Percentiles rank a stretch among this genome's conserved stretches.
Evolutionary conservation across 2,113 vertebrate species (phyloP).

Genomic region (Marcusenius ussheri): DNA sequence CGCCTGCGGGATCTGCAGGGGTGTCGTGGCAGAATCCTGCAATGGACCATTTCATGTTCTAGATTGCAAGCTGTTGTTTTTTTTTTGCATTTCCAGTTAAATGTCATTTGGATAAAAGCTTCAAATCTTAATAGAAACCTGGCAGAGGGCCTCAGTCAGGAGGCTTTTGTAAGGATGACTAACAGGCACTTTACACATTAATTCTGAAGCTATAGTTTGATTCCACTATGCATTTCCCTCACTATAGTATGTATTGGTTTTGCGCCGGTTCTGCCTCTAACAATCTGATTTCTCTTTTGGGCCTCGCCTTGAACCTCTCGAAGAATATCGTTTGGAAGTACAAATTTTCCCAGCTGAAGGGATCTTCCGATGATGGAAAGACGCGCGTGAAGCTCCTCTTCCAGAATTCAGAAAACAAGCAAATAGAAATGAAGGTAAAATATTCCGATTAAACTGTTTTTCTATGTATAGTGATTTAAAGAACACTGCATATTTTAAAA

Average conservation of each 20-base stretch:
- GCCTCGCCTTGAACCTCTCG: slow-evolving; percentile 21
- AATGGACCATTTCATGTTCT: neutral
- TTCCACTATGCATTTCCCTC: neutral
- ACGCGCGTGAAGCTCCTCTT: slow-evolving; percentile 83
- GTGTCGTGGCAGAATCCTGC: neutral
- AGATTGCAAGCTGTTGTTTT: neutral
- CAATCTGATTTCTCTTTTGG: neutral
- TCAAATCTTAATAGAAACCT: neutral
- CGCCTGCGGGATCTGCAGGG: neutral
- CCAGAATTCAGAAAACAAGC: slow-evolving; percentile 79
- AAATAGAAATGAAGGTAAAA: slow-evolving; percentile 73
- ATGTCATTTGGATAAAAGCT: neutral
- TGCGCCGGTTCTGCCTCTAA: neutral
- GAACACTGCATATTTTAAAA: neutral
- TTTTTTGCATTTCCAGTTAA: neutral
- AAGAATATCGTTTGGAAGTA: slow-evolving; percentile 81
- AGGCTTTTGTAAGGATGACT: neutral
- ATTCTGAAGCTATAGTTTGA: neutral
- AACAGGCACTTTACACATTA: neutral
- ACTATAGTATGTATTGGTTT: neutral
- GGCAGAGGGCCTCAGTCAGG: neutral
- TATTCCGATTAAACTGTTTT: neutral
- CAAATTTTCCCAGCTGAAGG: slow-evolving; percentile 92
- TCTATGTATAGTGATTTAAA: neutral
- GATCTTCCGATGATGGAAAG: slow-evolving; percentile 89